These are phyloP conservation scores for Pachymerium ferrugineum DNA, from an alignment of 2,888 invertebrate species.

Conservation along the genomic window DNA sequence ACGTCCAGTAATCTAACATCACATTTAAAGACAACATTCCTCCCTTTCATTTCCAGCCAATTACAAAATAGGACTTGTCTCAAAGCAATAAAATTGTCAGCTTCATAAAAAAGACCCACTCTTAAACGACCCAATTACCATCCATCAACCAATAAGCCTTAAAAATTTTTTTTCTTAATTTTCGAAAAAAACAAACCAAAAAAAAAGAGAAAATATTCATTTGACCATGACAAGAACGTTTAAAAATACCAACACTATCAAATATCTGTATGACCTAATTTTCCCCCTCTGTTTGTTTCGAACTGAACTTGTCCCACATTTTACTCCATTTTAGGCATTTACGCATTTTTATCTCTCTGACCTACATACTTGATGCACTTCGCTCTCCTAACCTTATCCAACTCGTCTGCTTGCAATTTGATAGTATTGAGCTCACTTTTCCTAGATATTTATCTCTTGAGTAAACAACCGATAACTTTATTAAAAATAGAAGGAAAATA, in stretches of 20 bases:
- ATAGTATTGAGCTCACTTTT: constrained; percentile 13
- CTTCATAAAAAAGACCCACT: too few species aligned
- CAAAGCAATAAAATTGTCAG: too few species aligned
- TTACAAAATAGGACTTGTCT: too few species aligned
- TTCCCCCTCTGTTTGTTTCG: not conserved
- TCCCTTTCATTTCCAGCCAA: not conserved
- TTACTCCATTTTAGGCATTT: constrained; percentile 10
- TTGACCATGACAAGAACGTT: not conserved
- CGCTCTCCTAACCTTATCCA: constrained; percentile 17
- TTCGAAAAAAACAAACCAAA: not conserved
- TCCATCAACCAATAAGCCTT: too few species aligned
- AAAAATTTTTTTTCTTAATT: too few species aligned
- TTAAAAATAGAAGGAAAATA: not conserved
- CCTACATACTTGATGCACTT: constrained; percentile 14
- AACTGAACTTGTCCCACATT: constrained; percentile 15
- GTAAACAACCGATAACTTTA: constrained; percentile 6
- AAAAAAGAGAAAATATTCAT: not conserved
- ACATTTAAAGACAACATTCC: not conserved
- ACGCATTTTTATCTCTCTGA: constrained; percentile 1
- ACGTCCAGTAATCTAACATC: not conserved
- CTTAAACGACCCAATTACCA: too few species aligned
- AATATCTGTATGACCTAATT: constrained; percentile 19
- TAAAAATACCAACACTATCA: constrained; percentile 3
- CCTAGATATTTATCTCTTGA: not conserved
- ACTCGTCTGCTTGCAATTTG: not conserved